Conservation (phyloP, 1,140 invertebrate genomes). For the Temnothorax longispinosus region DNA sequence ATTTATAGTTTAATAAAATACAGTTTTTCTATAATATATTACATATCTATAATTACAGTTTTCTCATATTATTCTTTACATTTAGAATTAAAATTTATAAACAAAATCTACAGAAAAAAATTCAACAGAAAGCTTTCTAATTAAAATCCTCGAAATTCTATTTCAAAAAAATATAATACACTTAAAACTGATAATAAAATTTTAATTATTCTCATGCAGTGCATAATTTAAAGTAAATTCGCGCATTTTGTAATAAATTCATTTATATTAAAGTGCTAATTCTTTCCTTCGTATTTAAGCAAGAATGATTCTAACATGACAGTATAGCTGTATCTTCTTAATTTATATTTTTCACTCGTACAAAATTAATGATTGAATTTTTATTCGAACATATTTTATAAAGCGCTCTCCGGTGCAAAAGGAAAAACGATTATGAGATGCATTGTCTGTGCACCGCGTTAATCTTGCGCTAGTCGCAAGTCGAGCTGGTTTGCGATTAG, state of each 20-base stretch:
- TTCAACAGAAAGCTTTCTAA: background rate
- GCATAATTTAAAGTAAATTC: background rate
- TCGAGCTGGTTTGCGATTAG: conserved; percentile 14
- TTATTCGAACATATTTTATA: background rate
- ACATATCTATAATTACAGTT: too few species aligned
- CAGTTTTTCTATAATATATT: background rate
- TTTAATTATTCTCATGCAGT: background rate
- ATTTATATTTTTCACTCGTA: background rate
- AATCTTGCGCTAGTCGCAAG: conserved; percentile 10
- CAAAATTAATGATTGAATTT: background rate
- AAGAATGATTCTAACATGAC: background rate
- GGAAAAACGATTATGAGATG: background rate
- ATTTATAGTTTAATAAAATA: background rate
- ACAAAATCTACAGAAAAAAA: too few species aligned
- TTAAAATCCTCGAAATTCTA: background rate
- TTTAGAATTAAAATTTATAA: too few species aligned
- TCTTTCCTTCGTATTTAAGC: background rate
- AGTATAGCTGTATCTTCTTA: background rate
- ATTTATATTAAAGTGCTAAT: background rate
- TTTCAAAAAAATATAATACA: background rate
- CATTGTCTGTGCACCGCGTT: background rate
- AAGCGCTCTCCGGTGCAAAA: background rate
- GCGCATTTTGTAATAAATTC: background rate
- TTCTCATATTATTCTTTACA: too few species aligned
- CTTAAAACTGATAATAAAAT: background rate